These are phyloP conservation scores for Myiozetetes cayanensis DNA, from an alignment of 2,113 vertebrate species.

Conservation along the genomic window DNA sequence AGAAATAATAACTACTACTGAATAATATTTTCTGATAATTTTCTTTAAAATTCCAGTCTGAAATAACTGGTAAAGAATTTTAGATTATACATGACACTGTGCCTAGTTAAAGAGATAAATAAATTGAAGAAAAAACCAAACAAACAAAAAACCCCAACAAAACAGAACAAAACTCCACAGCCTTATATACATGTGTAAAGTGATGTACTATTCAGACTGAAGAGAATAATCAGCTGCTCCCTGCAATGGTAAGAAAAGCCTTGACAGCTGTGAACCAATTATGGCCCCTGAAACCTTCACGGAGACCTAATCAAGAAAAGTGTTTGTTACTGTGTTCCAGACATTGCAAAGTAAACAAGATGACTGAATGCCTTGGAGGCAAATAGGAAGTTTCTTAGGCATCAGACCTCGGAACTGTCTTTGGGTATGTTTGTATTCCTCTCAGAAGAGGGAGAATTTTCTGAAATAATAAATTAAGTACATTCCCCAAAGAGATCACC, in stretches of 20 bases:
- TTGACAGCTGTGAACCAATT: conserved; percentile 58
- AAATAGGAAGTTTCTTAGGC: not conserved
- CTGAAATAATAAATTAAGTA: conserved; percentile 7
- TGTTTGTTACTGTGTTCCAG: conserved; percentile 44
- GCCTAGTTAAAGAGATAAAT: not conserved
- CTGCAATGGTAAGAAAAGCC: conserved; percentile 3
- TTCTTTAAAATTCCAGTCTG: not conserved
- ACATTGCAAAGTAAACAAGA: conserved; percentile 42
- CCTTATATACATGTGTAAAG: not conserved
- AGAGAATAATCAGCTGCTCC: conserved; percentile 51
- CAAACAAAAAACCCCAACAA: not conserved
- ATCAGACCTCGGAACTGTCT: not conserved
- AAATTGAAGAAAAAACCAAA: not conserved
- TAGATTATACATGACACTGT: not conserved
- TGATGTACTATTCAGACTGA: not conserved
- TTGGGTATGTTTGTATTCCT: not conserved
- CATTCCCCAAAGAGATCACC: not conserved
- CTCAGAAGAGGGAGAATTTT: not conserved
- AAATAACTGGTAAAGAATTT: not conserved
- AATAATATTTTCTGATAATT: not conserved
- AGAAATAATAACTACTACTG: not conserved
- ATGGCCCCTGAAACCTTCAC: conserved; percentile 26
- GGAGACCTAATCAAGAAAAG: conserved; percentile 20
- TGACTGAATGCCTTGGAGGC: not conserved
- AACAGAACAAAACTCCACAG: not conserved